Evolutionary conservation across 2,113 vertebrate genomes (phyloP).

Genomic region (Xiphorhynchus elegans): DNA sequence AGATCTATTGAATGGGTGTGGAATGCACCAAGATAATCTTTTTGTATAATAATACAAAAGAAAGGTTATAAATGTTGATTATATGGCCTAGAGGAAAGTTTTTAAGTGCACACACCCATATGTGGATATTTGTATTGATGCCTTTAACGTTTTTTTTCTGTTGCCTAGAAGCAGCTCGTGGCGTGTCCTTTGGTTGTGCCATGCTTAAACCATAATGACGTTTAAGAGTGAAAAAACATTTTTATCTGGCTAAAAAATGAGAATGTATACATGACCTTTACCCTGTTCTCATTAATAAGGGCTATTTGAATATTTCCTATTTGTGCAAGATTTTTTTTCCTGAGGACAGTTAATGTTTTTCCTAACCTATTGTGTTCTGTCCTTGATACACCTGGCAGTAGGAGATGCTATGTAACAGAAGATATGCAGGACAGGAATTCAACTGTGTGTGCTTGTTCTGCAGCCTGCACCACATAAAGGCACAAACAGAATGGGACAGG

Average conservation of each 20-base stretch:
- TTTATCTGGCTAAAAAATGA: neutral
- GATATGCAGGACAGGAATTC: neutral
- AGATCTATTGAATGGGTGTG: neutral
- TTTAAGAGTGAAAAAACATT: neutral
- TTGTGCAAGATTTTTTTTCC: neutral
- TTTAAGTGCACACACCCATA: neutral
- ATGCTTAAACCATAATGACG: neutral
- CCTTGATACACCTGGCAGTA: neutral
- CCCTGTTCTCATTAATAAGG: neutral
- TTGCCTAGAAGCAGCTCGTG: neutral
- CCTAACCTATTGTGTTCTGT: neutral
- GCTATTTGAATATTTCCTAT: neutral
- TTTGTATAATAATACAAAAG: neutral
- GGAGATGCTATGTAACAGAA: neutral
- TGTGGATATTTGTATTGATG: neutral
- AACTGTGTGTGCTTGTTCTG: neutral
- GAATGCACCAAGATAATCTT: fast-evolving
- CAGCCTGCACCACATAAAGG: neutral
- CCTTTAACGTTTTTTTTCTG: neutral
- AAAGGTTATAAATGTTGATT: neutral
- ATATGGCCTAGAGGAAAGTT: neutral
- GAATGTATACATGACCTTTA: fast-evolving
- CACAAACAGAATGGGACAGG: neutral
- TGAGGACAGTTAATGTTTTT: fast-evolving
- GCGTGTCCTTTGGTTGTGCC: fast-evolving